Evolutionary conservation across 1,140 invertebrate genomes (phyloP).

Genomic region (Drosophila bocqueti): DNA sequence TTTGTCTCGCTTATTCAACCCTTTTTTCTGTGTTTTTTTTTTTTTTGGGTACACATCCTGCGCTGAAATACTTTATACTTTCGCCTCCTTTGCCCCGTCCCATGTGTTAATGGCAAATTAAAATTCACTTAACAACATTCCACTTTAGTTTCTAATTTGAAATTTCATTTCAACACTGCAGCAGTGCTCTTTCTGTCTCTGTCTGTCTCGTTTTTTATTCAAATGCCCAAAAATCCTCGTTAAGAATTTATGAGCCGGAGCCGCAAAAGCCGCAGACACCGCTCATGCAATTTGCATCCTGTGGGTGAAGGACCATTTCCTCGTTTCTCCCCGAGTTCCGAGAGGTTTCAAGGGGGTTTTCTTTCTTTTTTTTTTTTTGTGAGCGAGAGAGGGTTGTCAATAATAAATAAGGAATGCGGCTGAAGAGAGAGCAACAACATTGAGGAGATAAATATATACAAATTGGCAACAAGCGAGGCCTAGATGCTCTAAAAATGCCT

Average conservation of each 20-base stretch:
- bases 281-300: slow-evolving; percentile 73
- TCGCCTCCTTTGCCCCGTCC: background rate
- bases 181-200: background rate
- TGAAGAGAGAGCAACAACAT: slow-evolving; percentile 3
- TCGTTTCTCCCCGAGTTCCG: background rate
- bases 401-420: slow-evolving; percentile 73
- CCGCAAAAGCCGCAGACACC: slow-evolving; percentile 69
- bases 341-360: background rate
- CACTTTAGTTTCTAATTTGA: slow-evolving; percentile 70
- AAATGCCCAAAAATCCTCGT: slow-evolving; percentile 65
- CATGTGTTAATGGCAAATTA: slow-evolving; percentile 74
- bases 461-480: background rate
- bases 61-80: slow-evolving; percentile 16
- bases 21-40: slow-evolving; percentile 30
- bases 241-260: slow-evolving; percentile 71
- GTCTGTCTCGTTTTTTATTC: slow-evolving; percentile 28
- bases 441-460: slow-evolving; percentile 1
- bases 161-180: slow-evolving; percentile 52
- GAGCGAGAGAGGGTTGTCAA: slow-evolving; percentile 48
- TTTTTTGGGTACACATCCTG: slow-evolving; percentile 32
- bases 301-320: slow-evolving; percentile 25
- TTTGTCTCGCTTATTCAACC: slow-evolving; percentile 61
- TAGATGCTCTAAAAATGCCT: background rate
- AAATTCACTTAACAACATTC: slow-evolving; percentile 79
- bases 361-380: background rate